Evolutionary conservation across 2,888 invertebrate genomes (phyloP).

Genomic region (Drosophila tripunctata): DNA sequence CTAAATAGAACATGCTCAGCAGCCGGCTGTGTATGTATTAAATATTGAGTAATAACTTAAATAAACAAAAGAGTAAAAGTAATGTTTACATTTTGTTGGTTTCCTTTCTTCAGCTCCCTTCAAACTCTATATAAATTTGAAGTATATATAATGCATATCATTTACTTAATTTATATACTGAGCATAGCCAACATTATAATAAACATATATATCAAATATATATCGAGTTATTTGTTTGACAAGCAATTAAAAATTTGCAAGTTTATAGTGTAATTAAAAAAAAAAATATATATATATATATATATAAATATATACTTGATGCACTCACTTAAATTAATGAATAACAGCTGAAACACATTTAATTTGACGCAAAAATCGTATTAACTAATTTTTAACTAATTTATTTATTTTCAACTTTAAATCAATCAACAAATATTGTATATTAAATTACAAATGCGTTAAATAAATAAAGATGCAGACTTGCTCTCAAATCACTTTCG

Average conservation of each 20-base stretch:
- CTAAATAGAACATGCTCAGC: slow-evolving; percentile 42
- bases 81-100: neutral
- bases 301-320: slow-evolving; percentile 15
- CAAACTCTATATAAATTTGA: neutral
- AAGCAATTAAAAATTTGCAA: slow-evolving; percentile 30
- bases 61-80: neutral
- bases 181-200: slow-evolving; percentile 23
- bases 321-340: slow-evolving; percentile 15
- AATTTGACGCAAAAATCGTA: slow-evolving; percentile 29
- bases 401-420: slow-evolving; percentile 40
- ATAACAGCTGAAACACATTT: slow-evolving; percentile 39
- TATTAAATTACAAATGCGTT: slow-evolving; percentile 44
- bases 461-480: slow-evolving; percentile 10
- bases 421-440: slow-evolving; percentile 29
- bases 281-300: neutral
- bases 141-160: slow-evolving; percentile 46
- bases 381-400: slow-evolving; percentile 24
- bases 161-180: slow-evolving; percentile 33
- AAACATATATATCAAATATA: slow-evolving; percentile 36
- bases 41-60: neutral
- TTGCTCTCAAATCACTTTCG: neutral
- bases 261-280: slow-evolving; percentile 39
- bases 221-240: slow-evolving; percentile 40
- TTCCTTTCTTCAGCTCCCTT: neutral
- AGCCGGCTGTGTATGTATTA: slow-evolving; percentile 31